These are phyloP conservation scores for Ctenopoma multispine DNA, from an alignment of 2,797 vertebrate genomes.

Conservation along the genomic window DNA sequence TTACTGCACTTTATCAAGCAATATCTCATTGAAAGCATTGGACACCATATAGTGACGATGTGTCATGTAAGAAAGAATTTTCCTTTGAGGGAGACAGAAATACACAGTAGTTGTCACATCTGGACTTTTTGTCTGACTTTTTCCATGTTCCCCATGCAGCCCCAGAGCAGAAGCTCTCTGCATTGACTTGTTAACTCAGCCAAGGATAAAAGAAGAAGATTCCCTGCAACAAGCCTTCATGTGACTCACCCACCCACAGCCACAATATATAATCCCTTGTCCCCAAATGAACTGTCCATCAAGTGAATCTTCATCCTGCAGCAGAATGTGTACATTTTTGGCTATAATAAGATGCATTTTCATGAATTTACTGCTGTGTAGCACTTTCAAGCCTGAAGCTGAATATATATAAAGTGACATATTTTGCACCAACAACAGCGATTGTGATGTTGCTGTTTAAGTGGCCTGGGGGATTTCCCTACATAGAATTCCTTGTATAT, in stretches of 20 bases:
- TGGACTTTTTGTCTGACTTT: constrained; percentile 28
- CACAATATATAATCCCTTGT: constrained; percentile 9
- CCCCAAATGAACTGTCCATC: constrained; percentile 5
- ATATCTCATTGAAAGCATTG: constrained; percentile 4
- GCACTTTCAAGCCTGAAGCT: neutral
- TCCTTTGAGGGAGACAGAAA: constrained; percentile 31
- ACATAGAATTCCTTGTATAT: constrained; percentile 6
- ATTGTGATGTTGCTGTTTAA: constrained; percentile 14
- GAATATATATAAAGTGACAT: constrained; percentile 18
- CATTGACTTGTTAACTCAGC: constrained; percentile 28
- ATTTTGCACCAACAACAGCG: constrained; percentile 3
- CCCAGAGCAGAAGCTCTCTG: constrained; percentile 18
- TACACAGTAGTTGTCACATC: constrained; percentile 38
- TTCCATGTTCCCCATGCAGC: constrained; percentile 19
- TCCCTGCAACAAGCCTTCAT: constrained; percentile 10
- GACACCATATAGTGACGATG: neutral
- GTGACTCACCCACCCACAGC: constrained; percentile 19
- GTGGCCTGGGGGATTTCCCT: neutral
- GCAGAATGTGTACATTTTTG: constrained; percentile 14
- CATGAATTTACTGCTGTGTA: neutral
- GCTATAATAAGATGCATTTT: neutral
- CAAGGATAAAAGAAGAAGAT: constrained; percentile 18
- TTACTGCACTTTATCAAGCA: constrained; percentile 4
- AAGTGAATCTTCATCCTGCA: constrained; percentile 6
- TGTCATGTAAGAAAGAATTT: constrained; percentile 1